Base-by-base conservation (phyloP, 2,888 invertebrate genomes). In the Sturmia bella region DNA sequence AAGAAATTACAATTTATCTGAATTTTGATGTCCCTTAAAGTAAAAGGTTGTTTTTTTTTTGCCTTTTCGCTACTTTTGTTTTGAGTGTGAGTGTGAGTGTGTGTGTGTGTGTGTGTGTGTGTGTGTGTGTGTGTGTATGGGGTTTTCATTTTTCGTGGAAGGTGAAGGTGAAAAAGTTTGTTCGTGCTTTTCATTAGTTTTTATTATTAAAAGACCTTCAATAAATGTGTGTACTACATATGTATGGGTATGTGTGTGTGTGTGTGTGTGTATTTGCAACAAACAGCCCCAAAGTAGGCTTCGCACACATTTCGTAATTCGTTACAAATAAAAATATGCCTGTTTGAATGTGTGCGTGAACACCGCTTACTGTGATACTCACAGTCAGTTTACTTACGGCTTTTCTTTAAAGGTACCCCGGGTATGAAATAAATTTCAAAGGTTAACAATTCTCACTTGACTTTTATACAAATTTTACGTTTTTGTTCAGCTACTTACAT, bases 161-260 rank as follows among this genome's bases (percentile, higher is more conserved):
- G 78, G 78, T 78, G 78, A 78, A 78, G 78, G 78, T 59, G 61
- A 78, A 52, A 52, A 72, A 43, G 5, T 66, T 59, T 52, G 43
- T 72, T 50, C 72, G 64, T 64, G 72, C 57, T 52, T 78, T 72
- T 52, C 72, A 72, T 72, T 66, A 57, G 57, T 66, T 78, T 66
- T 50, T 57, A 59, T 64, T 66, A 72, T 52, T 50, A 59, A 64
- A 77, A 78, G 78, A 70, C 78, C 78, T 78, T 78, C 78, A 72
- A 69, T 54, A 24, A 11, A 45, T 15, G 15, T 45, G 9, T 45
- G 6, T 27, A 27, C 27, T 27, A 27, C 27, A 27, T 27, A 27
- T 6, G 6, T n/a, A n/a, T n/a, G n/a, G n/a, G n/a, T n/a, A n/a
- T n/a, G n/a, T n/a, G n/a, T n/a, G n/a, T n/a, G n/a, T n/a, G n/a